A percentile compares a stretch with the other conserved stretches of the same genome.
Conservation (phyloP, 2,888 invertebrate genomes). For the Tridacna crocea region DNA sequence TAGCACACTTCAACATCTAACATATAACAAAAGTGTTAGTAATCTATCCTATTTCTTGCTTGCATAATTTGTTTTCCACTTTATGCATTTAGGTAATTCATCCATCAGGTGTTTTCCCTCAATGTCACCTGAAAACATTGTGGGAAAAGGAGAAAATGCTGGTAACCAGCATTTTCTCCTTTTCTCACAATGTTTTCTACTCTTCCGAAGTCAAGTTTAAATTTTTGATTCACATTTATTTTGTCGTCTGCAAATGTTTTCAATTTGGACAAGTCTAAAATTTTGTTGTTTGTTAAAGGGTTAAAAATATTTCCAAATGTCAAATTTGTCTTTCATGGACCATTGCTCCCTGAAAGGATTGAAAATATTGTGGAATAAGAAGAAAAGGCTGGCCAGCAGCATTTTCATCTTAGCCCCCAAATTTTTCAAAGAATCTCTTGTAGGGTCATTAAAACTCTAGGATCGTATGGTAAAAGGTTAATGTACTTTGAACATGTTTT, state of each 20-base stretch:
- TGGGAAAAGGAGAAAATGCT: constrained; percentile 2
- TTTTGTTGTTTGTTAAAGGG: no score
- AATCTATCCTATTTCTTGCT: not conserved
- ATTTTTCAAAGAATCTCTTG: not conserved
- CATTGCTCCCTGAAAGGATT: no score
- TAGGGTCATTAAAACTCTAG: not conserved
- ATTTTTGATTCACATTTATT: no score
- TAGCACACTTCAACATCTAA: not conserved
- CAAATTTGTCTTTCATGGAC: no score
- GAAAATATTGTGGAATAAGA: not conserved
- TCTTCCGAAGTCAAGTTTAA: no score
- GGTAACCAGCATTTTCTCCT: no score
- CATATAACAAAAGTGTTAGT: not conserved
- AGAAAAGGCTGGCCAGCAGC: not conserved
- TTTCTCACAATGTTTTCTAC: not conserved
- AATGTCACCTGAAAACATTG: no score
- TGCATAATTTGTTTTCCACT: not conserved
- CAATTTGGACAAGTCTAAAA: no score
- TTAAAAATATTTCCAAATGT: no score
- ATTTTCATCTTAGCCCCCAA: not conserved
- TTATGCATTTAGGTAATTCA: not conserved
- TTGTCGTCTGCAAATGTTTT: no score
- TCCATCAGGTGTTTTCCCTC: no score
- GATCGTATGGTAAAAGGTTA: not conserved
- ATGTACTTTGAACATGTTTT: not conserved